Base-by-base conservation (phyloP, 2,113 vertebrate species). In the Chloropsis cyanopogon region DNA sequence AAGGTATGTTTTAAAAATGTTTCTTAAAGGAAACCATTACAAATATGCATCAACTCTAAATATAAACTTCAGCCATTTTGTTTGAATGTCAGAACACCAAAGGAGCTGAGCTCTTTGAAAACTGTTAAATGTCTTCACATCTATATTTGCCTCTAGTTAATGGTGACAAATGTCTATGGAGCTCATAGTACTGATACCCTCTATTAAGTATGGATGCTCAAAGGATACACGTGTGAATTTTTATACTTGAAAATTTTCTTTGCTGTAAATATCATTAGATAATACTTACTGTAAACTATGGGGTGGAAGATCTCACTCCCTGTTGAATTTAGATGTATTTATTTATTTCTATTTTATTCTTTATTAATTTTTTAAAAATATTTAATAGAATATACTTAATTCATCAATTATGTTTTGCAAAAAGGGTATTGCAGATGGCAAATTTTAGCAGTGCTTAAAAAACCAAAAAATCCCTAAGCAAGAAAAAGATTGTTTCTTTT, bases 241-340 rank as follows among this genome's bases (percentile, higher is more conserved):
- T 24, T 21, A 10, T 59, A 49, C 21, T 29, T 69, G 24, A 76
- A 63, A 66, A 17, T 42, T 54, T 75, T 86, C 4, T 24, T 63
- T 73, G 35, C 23, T 88, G 2, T 80, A 44, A 44, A 15, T 42
- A 39, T 77, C 2, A 5, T 53, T 84, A 50, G 23, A 6, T 60
- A 47, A 44, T 44, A 44, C 7, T 28, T 76, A 47, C 10, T 39
- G 18, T 66, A n/a, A 89, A 68, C 11, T 71, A 5, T 46, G 28
- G 3, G 8, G 7, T 3, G 1, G 25, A 57, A 77, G n/a, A 61
- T 2, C 20, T 42, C 3, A 18, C 9, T 82, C 12, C 3, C 3
- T 46, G 7, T n/a, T 57, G 25, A 69, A 49, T 57, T 69, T 63
- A 7, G 78, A 11, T 63, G 24, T 57, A 41, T 57, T 90, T 37